Conservation (phyloP, 2,888 invertebrate genomes). For the Timema cristinae region DNA sequence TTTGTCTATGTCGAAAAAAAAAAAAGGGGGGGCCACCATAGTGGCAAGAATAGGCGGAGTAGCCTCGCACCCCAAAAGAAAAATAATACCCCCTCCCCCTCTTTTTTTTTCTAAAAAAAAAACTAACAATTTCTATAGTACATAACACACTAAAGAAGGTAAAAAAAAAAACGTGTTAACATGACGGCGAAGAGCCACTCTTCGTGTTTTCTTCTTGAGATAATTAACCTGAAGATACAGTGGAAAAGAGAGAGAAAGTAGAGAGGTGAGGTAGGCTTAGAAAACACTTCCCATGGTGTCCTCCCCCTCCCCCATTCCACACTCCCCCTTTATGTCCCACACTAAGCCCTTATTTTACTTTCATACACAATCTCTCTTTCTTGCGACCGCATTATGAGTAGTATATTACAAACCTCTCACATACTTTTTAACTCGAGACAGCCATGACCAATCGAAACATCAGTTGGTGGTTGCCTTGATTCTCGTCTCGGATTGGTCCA, state of each 20-base stretch:
- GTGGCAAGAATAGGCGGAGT: constrained; percentile 28
- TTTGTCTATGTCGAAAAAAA: constrained; percentile 21
- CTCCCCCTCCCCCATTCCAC: no score
- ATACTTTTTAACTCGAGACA: constrained; percentile 19
- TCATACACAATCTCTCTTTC: not conserved
- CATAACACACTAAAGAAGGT: not conserved
- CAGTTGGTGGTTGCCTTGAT: constrained; percentile 16
- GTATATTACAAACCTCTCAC: constrained; percentile 22
- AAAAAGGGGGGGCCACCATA: constrained; percentile 19
- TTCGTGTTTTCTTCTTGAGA: constrained; percentile 14
- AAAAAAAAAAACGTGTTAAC: not conserved
- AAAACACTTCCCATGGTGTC: not conserved
- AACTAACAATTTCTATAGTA: constrained; percentile 23
- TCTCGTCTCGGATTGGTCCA: constrained; percentile 23
- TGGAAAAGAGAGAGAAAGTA: not conserved
- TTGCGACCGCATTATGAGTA: constrained; percentile 18
- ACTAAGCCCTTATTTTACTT: no score
- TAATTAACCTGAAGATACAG: constrained; percentile 26
- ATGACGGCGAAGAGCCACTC: no score
- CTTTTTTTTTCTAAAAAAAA: not conserved
- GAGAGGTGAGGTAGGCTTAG: not conserved
- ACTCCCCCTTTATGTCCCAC: no score
- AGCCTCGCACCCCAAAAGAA: constrained; percentile 9
- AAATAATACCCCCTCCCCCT: not conserved
- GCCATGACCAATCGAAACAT: constrained; percentile 26